A percentile compares a stretch with the other conserved stretches of the same genome.
Evolutionary conservation across 2,797 vertebrate species (phyloP).

Genomic region (Thripadectes ignobilis): DNA sequence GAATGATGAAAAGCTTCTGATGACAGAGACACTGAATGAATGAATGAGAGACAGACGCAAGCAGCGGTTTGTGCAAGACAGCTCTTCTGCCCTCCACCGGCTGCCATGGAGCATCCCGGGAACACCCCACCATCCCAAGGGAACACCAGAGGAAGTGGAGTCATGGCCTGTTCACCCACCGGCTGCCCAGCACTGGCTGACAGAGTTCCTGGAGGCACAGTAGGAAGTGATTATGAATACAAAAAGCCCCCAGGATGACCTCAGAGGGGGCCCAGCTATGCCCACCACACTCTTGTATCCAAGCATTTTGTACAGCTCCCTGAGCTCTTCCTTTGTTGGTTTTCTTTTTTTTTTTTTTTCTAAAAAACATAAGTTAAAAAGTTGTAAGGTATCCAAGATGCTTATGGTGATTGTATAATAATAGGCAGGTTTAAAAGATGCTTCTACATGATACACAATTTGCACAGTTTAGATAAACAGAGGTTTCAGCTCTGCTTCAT

Average conservation of each 20-base stretch:
- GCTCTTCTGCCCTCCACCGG: fast-evolving
- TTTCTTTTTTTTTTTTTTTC: neutral
- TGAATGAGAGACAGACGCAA: fast-evolving
- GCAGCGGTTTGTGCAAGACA: neutral
- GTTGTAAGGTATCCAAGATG: neutral
- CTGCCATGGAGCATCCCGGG: neutral
- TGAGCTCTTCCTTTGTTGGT: neutral
- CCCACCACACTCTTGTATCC: neutral
- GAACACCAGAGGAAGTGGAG: neutral
- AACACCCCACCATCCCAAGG: neutral
- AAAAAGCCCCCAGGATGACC: neutral
- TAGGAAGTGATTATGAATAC: constrained; percentile 13
- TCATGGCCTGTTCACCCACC: neutral
- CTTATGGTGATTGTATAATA: neutral
- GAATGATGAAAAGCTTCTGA: neutral
- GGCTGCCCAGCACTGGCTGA: neutral
- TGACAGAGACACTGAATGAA: fast-evolving
- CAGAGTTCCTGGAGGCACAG: neutral
- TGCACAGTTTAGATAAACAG: neutral
- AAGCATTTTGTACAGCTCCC: neutral
- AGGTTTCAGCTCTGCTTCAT: neutral
- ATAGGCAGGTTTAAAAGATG: neutral
- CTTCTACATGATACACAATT: neutral
- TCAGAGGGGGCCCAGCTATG: neutral
- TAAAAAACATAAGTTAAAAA: neutral